A percentile compares a stretch with the other conserved stretches of the same genome.
Evolutionary conservation across 2,888 invertebrate species (phyloP).

Genomic region (Epinotia ramella): DNA sequence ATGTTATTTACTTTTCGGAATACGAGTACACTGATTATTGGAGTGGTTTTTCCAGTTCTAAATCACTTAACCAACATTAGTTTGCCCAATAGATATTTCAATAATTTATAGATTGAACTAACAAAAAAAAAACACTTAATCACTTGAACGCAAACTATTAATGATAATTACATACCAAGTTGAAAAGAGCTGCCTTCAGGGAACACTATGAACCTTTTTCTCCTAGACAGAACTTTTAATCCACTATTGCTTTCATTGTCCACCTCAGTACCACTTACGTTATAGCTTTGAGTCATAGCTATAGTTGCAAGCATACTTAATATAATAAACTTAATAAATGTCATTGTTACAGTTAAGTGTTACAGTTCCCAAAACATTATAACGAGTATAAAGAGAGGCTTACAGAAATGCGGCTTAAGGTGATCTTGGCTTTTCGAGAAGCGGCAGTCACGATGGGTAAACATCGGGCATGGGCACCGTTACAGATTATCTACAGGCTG

Average conservation of each 20-base stretch:
- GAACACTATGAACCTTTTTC: constrained; percentile 85
- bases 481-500: constrained; percentile 59
- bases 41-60: no score
- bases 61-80: no score
- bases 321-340: neutral
- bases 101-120: no score
- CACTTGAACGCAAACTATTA: neutral
- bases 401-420: constrained; percentile 33
- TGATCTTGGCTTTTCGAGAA: constrained; percentile 50
- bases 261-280: constrained; percentile 32
- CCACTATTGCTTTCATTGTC: constrained; percentile 50
- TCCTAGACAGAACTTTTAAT: constrained; percentile 73
- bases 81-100: no score
- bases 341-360: constrained; percentile 11
- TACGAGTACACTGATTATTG: neutral
- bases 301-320: neutral
- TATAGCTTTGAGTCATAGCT: constrained; percentile 1
- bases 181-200: constrained; percentile 87
- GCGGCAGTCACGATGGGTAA: constrained; percentile 70
- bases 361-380: constrained; percentile 3
- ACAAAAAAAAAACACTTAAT: neutral
- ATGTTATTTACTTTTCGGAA: neutral
- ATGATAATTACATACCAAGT: constrained; percentile 73
- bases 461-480: constrained; percentile 57
- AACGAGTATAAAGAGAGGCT: constrained; percentile 13